Conservation (phyloP, 1,140 invertebrate species). For the Coelopa frigida region DNA sequence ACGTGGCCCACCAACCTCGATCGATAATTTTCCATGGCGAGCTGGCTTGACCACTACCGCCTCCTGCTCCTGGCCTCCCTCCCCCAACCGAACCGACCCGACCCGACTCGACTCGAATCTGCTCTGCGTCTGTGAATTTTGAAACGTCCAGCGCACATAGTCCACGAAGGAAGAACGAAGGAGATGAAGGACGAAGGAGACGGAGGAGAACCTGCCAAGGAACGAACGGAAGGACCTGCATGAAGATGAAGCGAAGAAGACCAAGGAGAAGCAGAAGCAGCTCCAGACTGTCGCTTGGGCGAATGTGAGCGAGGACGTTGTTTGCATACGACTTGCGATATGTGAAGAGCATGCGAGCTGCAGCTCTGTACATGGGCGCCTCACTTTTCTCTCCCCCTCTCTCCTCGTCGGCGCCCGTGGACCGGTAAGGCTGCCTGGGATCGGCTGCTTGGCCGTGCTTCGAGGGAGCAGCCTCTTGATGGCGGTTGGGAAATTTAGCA, state of each 20-base stretch:
- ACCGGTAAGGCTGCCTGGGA: too few species aligned
- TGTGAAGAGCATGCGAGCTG: too few species aligned
- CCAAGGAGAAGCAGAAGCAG: conserved; percentile 36
- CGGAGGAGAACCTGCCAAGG: conserved; percentile 41
- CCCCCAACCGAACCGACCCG: too few species aligned
- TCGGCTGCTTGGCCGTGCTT: too few species aligned
- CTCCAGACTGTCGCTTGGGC: conserved; percentile 40
- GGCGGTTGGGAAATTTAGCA: conserved; percentile 11
- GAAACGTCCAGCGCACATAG: too few species aligned
- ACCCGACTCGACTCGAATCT: too few species aligned
- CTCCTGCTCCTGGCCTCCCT: too few species aligned
- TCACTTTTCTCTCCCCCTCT: too few species aligned
- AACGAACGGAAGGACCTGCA: conserved; percentile 42
- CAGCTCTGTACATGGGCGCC: too few species aligned
- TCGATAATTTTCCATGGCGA: conserved; percentile 45
- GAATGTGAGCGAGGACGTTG: conserved; percentile 45
- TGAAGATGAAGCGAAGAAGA: conserved; percentile 46
- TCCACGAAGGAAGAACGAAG: too few species aligned
- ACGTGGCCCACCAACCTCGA: conserved; percentile 36
- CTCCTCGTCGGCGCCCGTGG: too few species aligned
- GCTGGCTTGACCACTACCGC: conserved; percentile 42
- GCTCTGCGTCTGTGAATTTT: conserved; percentile 45
- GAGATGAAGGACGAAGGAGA: conserved; percentile 13
- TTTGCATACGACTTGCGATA: conserved; percentile 45
- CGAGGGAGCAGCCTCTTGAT: not conserved